Percentiles rank a stretch among this genome's conserved stretches.
Conservation (phyloP, 2,113 vertebrate species). For the Hystrix cristata region DNA sequence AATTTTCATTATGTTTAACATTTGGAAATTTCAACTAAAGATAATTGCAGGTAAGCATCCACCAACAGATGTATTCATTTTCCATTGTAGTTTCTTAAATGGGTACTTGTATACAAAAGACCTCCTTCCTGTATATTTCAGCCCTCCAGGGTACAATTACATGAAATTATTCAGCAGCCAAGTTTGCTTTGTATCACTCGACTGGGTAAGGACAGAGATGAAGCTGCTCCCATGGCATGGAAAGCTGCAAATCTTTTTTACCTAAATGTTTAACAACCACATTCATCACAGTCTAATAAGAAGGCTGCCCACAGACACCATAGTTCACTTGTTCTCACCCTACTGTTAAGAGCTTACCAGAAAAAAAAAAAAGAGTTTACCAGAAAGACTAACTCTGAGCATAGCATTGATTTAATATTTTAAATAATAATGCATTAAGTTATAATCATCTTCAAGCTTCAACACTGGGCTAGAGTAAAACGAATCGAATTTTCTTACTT, state of each 20-base stretch:
- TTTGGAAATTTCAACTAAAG: constrained; percentile 82
- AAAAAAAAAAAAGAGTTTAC: constrained; percentile 57
- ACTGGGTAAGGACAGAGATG: constrained; percentile 71
- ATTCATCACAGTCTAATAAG: constrained; percentile 73
- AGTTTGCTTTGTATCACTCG: constrained; percentile 78
- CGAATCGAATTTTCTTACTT: constrained; percentile 39
- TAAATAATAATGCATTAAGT: not conserved
- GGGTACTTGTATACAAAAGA: constrained; percentile 78
- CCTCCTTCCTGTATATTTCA: constrained; percentile 77
- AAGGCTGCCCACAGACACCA: constrained; percentile 71
- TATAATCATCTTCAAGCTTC: not conserved
- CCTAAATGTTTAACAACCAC: constrained; percentile 74
- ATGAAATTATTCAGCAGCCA: constrained; percentile 78
- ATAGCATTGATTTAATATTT: constrained; percentile 52
- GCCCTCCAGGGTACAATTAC: constrained; percentile 77
- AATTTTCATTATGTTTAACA: constrained; percentile 82
- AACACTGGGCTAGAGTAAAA: not conserved
- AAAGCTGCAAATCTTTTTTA: constrained; percentile 79
- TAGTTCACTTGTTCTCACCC: constrained; percentile 68
- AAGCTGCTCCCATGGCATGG: constrained; percentile 66
- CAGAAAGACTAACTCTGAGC: constrained; percentile 30
- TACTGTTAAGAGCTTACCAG: constrained; percentile 63
- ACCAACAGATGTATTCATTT: constrained; percentile 79
- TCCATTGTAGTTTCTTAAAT: constrained; percentile 76
- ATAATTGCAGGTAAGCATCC: constrained; percentile 80